Base-by-base conservation (phyloP, 1,140 invertebrate genomes). In the Hydropsyche tenuis region DNA sequence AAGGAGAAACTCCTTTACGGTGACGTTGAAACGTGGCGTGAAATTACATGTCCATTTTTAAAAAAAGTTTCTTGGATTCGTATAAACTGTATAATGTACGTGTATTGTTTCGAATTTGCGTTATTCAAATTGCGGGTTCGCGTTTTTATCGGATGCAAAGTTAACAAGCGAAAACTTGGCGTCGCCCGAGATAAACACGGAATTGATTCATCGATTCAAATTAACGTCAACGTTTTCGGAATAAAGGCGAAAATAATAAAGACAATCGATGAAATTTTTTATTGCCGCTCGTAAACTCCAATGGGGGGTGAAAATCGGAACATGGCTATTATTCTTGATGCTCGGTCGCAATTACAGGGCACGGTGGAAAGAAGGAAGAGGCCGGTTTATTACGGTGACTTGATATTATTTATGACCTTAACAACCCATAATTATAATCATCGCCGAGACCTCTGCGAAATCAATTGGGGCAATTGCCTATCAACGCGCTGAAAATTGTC, bases 351-450 rank as follows among this genome's bases (percentile, higher is more conserved):
- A 70, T 70, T 70, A 56, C 37, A 27, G 56, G 23, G 48, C 51
- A 25, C 25, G 7, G 23, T 23, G 18, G 48, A 68, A 68, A 68
- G 68, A 56, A 70, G 48, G 68, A 70, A 70, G 25, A 27, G 46
- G 7, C 3, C 68, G 48, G 9, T 70, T 56, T 56, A 43, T 56
- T 30, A 30, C 68, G 20, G 51, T 16, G 30, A 37, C 18, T 46
- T 23, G 65, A 56, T 70, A 56, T 70, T 56, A 70, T 70, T 70
- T 70, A 56, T 56, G 68, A 14, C 27, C 14, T 45, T 60, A 70
- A 70, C 68, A 70, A 70, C 68, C 68, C 25, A 46, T 43, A 46
- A 70, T 70, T 70, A 70, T 56, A 70, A 70, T 70, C 48, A 70
- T 43, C 65, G 37, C 22, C 9, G 37, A 51, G 65, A 56, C 43